Base-by-base conservation (phyloP, 2,888 invertebrate genomes). In the Ernsta delagoae region DNA sequence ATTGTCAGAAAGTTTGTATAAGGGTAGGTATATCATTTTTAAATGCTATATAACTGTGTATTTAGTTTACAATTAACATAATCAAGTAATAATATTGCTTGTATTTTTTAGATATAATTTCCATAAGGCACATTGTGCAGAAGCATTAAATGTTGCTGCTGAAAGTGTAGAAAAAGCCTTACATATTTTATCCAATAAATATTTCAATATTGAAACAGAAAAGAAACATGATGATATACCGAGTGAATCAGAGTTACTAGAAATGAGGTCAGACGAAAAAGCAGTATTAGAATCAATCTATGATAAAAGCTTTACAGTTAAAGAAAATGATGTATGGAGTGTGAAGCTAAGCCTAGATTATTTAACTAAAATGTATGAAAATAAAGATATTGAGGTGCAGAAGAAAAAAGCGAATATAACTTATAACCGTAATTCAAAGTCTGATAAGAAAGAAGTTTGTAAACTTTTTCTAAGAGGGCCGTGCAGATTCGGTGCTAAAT, bases 221-320 rank as follows among this genome's bases (percentile, higher is more conserved):
- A 78, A 85, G 0, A 86, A 84, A 73, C 86, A 87, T 2, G 85
- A 91, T 59, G 85, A 92, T 73, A 81, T 92, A 68, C 88, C 94
- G 0, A 84, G 93, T 4, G 84, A 87, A 72, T 79, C 90, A 3
- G 95, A 96, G 77, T 79, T 96, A 53, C 73, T 94, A 39, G 96
- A 96, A 82, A 95, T 95, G 88, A 94, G 95, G 71, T 87, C 86
- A 8, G 97, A 97, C 68, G 97, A 97, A 79, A 95, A 95, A 83
- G 95, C 95, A 72, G 96, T 96, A 0, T 85, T 97, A 43, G 95
- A 96, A 85, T 97, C 97, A 12, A 97, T 97, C 73, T 97, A 97
- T 77, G 97, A 96, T 70, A 88, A 93, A 41, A 92, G 94, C 41
- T 97, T 96, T 82, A 93, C 90, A 77, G 95, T 96, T 71, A 96